Percentiles rank a stretch among this genome's conserved stretches.
Conservation (phyloP, 2,797 vertebrate genomes). For the Prionace glauca region DNA sequence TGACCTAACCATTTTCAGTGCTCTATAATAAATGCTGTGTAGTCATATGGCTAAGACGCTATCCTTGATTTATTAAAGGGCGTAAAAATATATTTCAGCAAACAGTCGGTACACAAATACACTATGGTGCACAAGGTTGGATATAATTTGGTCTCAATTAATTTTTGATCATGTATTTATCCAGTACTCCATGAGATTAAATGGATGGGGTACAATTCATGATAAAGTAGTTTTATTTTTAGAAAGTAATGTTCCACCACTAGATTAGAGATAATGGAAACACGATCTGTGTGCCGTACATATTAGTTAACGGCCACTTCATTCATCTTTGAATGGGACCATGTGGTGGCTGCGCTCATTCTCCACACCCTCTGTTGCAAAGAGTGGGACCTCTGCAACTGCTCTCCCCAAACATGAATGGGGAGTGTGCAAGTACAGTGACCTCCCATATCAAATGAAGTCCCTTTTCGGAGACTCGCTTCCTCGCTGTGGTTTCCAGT, state of each 20-base stretch:
- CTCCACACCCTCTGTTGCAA: background rate
- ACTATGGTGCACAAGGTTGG: background rate
- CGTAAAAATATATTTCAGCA: background rate
- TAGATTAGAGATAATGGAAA: background rate
- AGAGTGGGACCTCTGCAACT: background rate
- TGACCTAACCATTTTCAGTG: background rate
- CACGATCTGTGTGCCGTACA: background rate
- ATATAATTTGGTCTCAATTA: background rate
- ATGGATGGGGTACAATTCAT: background rate
- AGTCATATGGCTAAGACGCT: background rate
- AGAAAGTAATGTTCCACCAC: background rate
- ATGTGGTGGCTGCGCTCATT: too few species aligned
- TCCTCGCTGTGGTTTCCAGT: background rate
- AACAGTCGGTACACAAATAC: background rate
- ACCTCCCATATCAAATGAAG: background rate
- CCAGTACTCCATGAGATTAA: background rate
- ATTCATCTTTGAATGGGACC: background rate
- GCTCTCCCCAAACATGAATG: background rate
- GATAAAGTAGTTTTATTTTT: background rate
- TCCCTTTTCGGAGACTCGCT: background rate
- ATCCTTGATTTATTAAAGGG: background rate
- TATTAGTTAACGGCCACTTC: background rate
- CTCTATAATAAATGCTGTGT: background rate
- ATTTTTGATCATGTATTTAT: background rate
- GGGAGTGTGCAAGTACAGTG: background rate